A percentile compares a stretch with the other conserved stretches of the same genome.
These are phyloP conservation scores for Spodoptera litura DNA, from an alignment of 1,140 invertebrate species.

Conservation along the genomic window DNA sequence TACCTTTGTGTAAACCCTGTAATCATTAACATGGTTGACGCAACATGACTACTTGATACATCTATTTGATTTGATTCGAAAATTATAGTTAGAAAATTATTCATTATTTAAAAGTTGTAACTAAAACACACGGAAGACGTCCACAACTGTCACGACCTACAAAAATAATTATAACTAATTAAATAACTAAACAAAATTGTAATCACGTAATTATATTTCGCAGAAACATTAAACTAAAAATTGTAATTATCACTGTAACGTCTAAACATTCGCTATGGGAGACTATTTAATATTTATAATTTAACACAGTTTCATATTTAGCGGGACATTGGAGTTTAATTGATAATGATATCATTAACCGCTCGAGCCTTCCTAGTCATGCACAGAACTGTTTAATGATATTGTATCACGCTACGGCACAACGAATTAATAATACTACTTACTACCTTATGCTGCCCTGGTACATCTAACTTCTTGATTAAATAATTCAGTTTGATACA, in stretches of 20 bases:
- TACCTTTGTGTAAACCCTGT: too few species aligned
- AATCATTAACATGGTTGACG: too few species aligned
- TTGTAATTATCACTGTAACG: background rate
- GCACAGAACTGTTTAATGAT: slow-evolving; percentile 37
- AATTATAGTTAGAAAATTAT: too few species aligned
- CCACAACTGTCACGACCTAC: too few species aligned
- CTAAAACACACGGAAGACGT: too few species aligned
- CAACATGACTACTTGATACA: too few species aligned
- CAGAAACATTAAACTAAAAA: background rate
- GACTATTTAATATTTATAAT: slow-evolving; percentile 28
- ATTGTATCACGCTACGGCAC: slow-evolving; percentile 36
- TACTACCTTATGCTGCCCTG: slow-evolving; percentile 13
- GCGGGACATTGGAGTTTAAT: slow-evolving; percentile 44
- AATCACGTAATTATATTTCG: background rate
- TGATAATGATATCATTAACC: slow-evolving; percentile 47
- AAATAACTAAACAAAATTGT: background rate
- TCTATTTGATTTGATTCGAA: too few species aligned
- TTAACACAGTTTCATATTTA: slow-evolving; percentile 45
- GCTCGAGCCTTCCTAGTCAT: slow-evolving; percentile 37
- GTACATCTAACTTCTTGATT: slow-evolving; percentile 20
- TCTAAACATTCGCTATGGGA: slow-evolving; percentile 19
- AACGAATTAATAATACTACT: slow-evolving; percentile 27
- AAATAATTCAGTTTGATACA: slow-evolving; percentile 12
- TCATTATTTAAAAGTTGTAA: too few species aligned
- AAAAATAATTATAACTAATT: slow-evolving; percentile 3